A percentile compares a stretch with the other conserved stretches of the same genome.
phyloP scores from a whole-genome alignment of 2,113 vertebrate species.

The Ammodytes marinus region DNA sequence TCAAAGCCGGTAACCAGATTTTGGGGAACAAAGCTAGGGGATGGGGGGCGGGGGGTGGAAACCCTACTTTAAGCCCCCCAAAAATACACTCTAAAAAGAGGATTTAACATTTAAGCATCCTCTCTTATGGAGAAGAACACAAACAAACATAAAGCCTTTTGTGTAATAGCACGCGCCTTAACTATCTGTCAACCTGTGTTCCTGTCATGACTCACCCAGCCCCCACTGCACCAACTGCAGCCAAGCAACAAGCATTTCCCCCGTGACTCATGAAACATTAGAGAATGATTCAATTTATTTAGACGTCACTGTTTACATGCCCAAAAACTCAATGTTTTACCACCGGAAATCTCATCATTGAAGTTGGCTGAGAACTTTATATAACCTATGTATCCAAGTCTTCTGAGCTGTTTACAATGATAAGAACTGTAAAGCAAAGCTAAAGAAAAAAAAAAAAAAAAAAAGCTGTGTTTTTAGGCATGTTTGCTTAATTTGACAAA shows the following conservation, averaged over 20 bases:
- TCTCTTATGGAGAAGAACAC: conserved; percentile 29
- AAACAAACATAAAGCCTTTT: conserved; percentile 52
- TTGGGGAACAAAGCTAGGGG: conserved; percentile 53
- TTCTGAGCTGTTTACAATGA: too few species aligned
- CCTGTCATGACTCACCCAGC: conserved; percentile 4
- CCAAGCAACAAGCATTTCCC: not conserved
- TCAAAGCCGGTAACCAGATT: conserved; percentile 63
- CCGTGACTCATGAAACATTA: not conserved
- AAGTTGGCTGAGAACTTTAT: too few species aligned
- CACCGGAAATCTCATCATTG: too few species aligned
- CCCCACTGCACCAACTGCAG: not conserved
- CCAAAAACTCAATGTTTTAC: too few species aligned
- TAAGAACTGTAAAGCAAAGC: too few species aligned
- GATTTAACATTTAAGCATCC: conserved; percentile 58
- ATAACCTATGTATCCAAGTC: too few species aligned
- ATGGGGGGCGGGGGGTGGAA: conserved; percentile 26
- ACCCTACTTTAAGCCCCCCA: conserved; percentile 40
- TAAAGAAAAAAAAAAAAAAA: too few species aligned
- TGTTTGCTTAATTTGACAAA: too few species aligned
- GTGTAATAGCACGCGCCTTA: conserved; percentile 21
- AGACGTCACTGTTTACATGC: too few species aligned
- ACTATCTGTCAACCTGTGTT: conserved; percentile 15
- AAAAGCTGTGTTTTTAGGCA: too few species aligned
- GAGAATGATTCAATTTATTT: not conserved
- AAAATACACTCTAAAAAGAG: conserved; percentile 45